Base-by-base conservation (phyloP, 2,888 invertebrate species). In the Himalopsyche tibetana region DNA sequence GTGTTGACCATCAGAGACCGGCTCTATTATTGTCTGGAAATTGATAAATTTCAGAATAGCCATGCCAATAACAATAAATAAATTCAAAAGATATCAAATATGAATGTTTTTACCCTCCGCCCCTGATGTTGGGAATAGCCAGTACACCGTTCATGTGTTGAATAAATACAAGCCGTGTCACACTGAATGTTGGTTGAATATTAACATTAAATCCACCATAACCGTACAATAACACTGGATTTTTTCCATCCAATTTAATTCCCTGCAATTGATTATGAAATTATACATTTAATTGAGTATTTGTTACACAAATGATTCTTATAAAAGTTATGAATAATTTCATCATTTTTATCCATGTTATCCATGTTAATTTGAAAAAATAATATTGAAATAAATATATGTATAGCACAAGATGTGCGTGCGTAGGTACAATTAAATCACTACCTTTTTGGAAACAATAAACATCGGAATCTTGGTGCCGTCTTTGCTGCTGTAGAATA, bases 191-290 rank as follows among this genome's bases (percentile, higher is more conserved):
- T 6, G 99, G 99, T 90, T 96, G 96, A 89, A 99, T 93, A 91
- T 97, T 97, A 89, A 98, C 95, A 93, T 98, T 99, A 92, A 99
- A 99, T 0, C 99, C 99, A 84, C 99, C 99, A 92, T 99, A 99
- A 19, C 99, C 99, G 92, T 99, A 99, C 55, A 99, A 92, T 80
- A 99, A 93, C 88, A 97, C 96, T 0, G 99, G 98, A 90, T 95
- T 95, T n/a, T 94, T 93, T 5, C 96, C 95, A 91, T 97, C 95
- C 88, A 92, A 92, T 8, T 93, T 91, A 17, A 96, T 90, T 86
- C 94, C 94, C 96, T 96, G 90, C 8, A 90, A 51, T 15, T 15
- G 51, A 51, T 45, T 45, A 8, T 0, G 45, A 11, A 45, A 45
- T 45, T 45, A 42, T 42, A 42, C 9, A 51, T 11, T 51, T 51